phyloP scores from a whole-genome alignment of 1,140 invertebrate genomes.

The Caerostris extrusa region DNA sequence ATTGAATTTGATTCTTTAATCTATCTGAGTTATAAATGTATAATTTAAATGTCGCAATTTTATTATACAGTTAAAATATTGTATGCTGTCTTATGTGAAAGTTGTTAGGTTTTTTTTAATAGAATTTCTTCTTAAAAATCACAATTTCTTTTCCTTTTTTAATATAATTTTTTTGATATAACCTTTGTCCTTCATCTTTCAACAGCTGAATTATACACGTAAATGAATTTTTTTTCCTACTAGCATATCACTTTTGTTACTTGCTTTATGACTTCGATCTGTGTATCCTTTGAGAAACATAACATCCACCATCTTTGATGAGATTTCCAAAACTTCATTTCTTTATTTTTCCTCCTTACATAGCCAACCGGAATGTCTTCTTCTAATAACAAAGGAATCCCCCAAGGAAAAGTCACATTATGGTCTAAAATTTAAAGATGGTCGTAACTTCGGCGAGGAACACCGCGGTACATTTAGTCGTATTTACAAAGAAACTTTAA shows the following conservation, averaged over 20 bases:
- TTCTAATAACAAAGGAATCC: conserved; percentile 29
- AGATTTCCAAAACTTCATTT: neutral
- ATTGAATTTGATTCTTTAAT: no score
- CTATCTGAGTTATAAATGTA: no score
- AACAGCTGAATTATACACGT: neutral
- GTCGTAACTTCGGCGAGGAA: conserved; percentile 30
- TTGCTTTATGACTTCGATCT: neutral
- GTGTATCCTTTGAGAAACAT: neutral
- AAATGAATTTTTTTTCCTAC: neutral
- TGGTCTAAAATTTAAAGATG: conserved; percentile 38
- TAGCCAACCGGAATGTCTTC: neutral
- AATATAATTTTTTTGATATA: no score
- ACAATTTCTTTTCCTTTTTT: no score
- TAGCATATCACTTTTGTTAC: neutral
- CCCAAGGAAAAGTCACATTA: conserved; percentile 16
- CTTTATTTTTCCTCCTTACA: neutral
- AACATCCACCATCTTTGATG: conserved; percentile 28
- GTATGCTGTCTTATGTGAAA: no score
- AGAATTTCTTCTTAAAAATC: no score
- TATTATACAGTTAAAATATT: no score
- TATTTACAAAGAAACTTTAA: conserved; percentile 57
- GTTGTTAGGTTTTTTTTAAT: no score
- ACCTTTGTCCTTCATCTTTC: no score
- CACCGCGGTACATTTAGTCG: conserved; percentile 34
- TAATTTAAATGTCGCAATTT: no score